Percentiles rank a stretch among this genome's conserved stretches.
Conservation (phyloP, 2,113 vertebrate genomes). For the Megalops atlanticus region DNA sequence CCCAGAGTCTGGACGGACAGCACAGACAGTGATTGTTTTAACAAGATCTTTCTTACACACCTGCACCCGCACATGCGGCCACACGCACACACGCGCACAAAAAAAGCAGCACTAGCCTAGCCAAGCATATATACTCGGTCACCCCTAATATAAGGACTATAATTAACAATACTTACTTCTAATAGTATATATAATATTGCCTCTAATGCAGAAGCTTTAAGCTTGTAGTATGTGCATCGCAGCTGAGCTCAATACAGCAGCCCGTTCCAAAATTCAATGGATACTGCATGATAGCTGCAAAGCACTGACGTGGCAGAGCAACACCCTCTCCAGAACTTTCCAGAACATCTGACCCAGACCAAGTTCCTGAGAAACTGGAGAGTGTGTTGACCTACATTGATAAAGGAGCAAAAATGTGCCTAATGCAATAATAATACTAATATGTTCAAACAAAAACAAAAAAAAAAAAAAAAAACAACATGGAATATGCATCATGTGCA, state of each 20-base stretch:
- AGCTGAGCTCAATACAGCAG: constrained; percentile 60
- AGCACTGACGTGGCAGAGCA: constrained; percentile 50
- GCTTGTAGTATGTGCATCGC: constrained; percentile 68
- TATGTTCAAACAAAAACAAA: constrained; percentile 31
- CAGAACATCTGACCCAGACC: constrained; percentile 3
- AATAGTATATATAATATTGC: constrained; percentile 60
- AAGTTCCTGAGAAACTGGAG: constrained; percentile 27
- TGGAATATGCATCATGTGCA: constrained; percentile 60
- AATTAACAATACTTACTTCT: constrained; percentile 63
- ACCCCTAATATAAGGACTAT: constrained; percentile 73
- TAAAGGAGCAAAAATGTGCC: constrained; percentile 34
- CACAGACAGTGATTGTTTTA: constrained; percentile 42
- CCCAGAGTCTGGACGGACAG: constrained; percentile 49
- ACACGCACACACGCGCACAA: constrained; percentile 49
- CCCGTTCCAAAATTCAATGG: constrained; percentile 53
- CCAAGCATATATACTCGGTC: constrained; percentile 57
- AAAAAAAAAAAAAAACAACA: constrained; percentile 8
- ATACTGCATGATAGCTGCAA: constrained; percentile 38
- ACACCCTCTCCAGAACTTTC: constrained; percentile 50
- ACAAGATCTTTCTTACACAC: constrained; percentile 26
- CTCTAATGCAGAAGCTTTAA: constrained; percentile 71
- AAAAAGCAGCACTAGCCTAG: constrained; percentile 65
- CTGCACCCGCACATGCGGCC: constrained; percentile 37
- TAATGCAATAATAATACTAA: constrained; percentile 33
- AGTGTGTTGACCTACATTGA: constrained; percentile 25